A percentile compares a stretch with the other conserved stretches of the same genome.
Evolutionary conservation across 2,888 invertebrate species (phyloP).

Genomic region (Fragum sueziense): DNA sequence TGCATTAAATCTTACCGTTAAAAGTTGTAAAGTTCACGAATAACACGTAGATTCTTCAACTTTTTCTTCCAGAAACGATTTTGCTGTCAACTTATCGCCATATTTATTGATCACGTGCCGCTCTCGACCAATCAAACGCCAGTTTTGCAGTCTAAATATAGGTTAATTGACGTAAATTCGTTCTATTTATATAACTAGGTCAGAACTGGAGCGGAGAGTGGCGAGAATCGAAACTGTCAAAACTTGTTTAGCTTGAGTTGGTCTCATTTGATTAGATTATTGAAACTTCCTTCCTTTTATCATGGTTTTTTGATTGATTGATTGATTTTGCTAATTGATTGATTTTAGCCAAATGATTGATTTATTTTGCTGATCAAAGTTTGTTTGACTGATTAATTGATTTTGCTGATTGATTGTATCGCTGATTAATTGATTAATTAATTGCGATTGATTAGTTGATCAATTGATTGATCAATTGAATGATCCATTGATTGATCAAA

Average conservation of each 20-base stretch:
- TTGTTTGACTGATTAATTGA: too few relatives aligned
- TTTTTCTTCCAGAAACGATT: slow-evolving; percentile 17
- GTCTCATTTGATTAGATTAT: not conserved
- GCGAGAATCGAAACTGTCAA: not conserved
- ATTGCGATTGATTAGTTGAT: too few relatives aligned
- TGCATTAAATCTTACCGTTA: not conserved
- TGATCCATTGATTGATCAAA: too few relatives aligned
- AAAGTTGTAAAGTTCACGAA: not conserved
- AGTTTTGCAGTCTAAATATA: slow-evolving; percentile 42
- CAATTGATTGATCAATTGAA: too few relatives aligned
- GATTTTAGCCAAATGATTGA: too few relatives aligned
- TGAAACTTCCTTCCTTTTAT: too few relatives aligned
- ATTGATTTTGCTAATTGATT: too few relatives aligned
- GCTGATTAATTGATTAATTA: too few relatives aligned
- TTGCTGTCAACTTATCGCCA: slow-evolving; percentile 59
- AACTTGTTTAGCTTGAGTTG: not conserved
- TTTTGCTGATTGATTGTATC: too few relatives aligned
- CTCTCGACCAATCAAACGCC: slow-evolving; percentile 34
- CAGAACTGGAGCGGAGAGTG: not conserved
- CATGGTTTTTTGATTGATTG: too few relatives aligned
- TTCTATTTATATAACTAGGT: slow-evolving; percentile 53
- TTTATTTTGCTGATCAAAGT: too few relatives aligned
- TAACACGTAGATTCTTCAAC: not conserved
- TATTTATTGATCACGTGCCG: slow-evolving; percentile 57
- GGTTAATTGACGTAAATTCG: slow-evolving; percentile 53